Conservation (phyloP, 2,113 vertebrate genomes). For the Tenrec ecaudatus region DNA sequence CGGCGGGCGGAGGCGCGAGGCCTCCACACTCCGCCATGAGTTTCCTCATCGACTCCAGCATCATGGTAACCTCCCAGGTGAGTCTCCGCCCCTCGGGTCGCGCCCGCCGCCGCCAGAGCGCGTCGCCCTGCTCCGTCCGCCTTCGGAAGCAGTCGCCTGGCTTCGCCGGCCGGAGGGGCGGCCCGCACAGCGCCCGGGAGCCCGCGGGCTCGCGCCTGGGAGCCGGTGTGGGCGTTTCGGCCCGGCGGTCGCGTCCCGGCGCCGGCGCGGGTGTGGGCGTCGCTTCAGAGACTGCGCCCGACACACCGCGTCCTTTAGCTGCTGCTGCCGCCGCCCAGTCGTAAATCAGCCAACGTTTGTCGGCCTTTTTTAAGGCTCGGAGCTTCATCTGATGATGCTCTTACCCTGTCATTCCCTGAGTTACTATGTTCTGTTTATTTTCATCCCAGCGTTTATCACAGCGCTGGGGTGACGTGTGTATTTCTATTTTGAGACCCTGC, state of each 20-base stretch:
- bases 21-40: constrained; percentile 88
- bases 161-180: too few relatives aligned
- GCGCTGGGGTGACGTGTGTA: background rate
- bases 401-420: background rate
- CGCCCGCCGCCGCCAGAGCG: too few relatives aligned
- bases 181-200: too few relatives aligned
- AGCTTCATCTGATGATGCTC: background rate
- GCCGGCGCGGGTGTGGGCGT: background rate
- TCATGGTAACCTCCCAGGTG: constrained; percentile 98
- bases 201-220: background rate
- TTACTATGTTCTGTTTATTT: background rate
- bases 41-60: constrained; percentile 95
- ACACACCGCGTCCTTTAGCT: background rate
- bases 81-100: constrained; percentile 37
- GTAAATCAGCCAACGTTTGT: background rate
- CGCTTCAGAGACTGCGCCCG: background rate
- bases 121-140: too few relatives aligned
- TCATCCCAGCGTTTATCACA: background rate
- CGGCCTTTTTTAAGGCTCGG: background rate
- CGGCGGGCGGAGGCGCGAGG: background rate
- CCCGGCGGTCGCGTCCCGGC: background rate
- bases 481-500: background rate
- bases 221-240: too few relatives aligned
- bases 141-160: too few relatives aligned
- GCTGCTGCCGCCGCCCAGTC: too few relatives aligned